Evolutionary conservation across 2,888 invertebrate genomes (phyloP).

Genomic region (Drosophila vallismaia): DNA sequence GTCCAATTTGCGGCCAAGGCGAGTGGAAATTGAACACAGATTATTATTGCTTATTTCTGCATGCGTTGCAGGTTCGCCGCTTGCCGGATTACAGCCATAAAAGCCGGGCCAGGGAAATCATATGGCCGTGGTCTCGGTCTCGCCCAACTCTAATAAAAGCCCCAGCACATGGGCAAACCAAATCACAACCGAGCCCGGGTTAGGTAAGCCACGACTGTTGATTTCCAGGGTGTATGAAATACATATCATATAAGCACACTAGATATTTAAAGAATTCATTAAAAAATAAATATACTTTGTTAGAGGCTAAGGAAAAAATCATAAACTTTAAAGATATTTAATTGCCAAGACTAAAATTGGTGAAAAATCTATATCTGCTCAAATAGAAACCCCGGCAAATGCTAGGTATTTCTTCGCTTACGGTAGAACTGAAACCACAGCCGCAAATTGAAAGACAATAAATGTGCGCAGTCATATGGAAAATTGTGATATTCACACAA

Average conservation of each 20-base stretch:
- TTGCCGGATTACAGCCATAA: slow-evolving; percentile 57
- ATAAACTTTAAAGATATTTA: background rate
- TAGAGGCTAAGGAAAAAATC: background rate
- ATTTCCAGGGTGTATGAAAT: background rate
- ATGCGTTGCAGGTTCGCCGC: slow-evolving; percentile 64
- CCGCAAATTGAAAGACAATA: slow-evolving; percentile 82
- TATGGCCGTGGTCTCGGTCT: slow-evolving; percentile 14
- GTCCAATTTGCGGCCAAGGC: slow-evolving; percentile 67
- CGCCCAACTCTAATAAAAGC: slow-evolving; percentile 46
- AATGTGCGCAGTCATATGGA: slow-evolving; percentile 81
- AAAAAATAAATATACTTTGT: background rate
- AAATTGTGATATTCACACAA: slow-evolving; percentile 84
- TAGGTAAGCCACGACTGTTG: slow-evolving; percentile 39
- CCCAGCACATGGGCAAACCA: slow-evolving; percentile 26
- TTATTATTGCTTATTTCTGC: slow-evolving; percentile 76
- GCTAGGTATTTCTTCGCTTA: slow-evolving; percentile 33
- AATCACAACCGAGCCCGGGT: slow-evolving; percentile 22
- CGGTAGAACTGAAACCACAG: slow-evolving; percentile 44
- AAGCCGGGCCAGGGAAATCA: slow-evolving; percentile 55
- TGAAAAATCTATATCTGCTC: background rate
- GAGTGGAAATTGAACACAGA: slow-evolving; percentile 70
- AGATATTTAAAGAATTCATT: background rate
- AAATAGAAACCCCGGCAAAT: background rate
- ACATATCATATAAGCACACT: no score
- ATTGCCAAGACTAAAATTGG: background rate